Evolutionary conservation across 2,113 vertebrate species (phyloP), one percentile per base, ranked within the genome.

Genomic region (Toxotes jaculatrix): DNA sequence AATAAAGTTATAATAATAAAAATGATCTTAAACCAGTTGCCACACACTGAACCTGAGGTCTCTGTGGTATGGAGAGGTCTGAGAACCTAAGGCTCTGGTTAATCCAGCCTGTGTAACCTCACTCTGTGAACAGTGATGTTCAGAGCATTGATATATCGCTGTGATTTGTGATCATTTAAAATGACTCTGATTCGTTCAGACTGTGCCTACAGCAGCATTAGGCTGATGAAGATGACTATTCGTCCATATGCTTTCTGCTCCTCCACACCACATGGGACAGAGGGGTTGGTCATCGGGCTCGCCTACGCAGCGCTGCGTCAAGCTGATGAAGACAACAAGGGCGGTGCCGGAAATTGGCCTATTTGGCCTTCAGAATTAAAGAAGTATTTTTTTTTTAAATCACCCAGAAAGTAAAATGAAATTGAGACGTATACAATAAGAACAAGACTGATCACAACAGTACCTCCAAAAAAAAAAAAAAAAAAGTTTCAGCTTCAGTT

Each of bases 211-310:
- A 45, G 38, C 14, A 34, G n/a, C 14, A 36, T 51, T 11, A 23
- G 8, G 38, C 0, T 49, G 40, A 68, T 73, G 69, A 45, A 17
- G 17, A 59, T 49, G 70, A 73, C 34, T 38, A 60, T 34, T 38
- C 13, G 53, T 59, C 8, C 74, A 67, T 59, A 67, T 45, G 74
- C 53, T 47, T 16, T 36, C 59, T 67, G 69, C 60, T 76, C 31
- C 42, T 65, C 13, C 45, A 38, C 55, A 73, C 55, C 65, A 49
- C 69, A 77, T 64, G 74, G 74, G 65, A 78, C 74, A 63, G 34
- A 43, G 68, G 42, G 9, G 13, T 19, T 71, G 79, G 70, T 63
- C 66, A 34, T 72, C 78, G 56, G 49, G 17, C 51, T 77, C 10
- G 5, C 36, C 61, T 55, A 53, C 11, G 17, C 27, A 53, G 10